phyloP scores from a whole-genome alignment of 2,888 invertebrate genomes.

The Eupithecia inturbata region DNA sequence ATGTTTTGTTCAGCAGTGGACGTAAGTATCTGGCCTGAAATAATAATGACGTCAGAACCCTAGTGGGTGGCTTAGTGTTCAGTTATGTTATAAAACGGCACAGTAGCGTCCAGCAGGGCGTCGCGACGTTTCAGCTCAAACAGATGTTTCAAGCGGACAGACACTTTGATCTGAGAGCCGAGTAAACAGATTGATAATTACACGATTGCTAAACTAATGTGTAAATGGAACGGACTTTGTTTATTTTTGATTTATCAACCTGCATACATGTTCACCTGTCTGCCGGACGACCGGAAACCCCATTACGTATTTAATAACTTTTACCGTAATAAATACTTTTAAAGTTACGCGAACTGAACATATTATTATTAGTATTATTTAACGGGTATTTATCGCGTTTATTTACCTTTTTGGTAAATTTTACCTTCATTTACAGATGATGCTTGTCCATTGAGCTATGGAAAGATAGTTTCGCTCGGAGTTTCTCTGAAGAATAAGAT shows the following conservation, averaged over 20 bases:
- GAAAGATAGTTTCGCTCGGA: too few species aligned
- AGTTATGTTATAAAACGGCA: conserved; percentile 4
- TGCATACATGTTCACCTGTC: too few species aligned
- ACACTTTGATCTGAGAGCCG: conserved; percentile 38
- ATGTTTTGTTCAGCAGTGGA: neutral
- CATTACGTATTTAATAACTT: too few species aligned
- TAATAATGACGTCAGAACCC: neutral
- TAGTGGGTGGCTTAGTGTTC: conserved; percentile 7
- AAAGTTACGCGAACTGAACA: too few species aligned
- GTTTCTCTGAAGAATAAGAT: too few species aligned
- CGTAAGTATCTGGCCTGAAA: neutral
- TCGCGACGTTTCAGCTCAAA: conserved; percentile 30
- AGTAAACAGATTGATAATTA: conserved; percentile 40
- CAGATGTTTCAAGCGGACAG: conserved; percentile 35
- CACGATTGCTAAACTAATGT: conserved; percentile 12
- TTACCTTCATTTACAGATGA: too few species aligned
- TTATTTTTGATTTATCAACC: neutral
- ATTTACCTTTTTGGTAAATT: too few species aligned
- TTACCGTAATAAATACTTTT: too few species aligned
- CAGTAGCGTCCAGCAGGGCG: neutral
- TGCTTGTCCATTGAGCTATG: too few species aligned
- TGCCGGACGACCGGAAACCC: too few species aligned
- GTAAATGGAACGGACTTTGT: neutral
- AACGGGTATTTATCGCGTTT: too few species aligned
- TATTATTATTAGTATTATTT: too few species aligned